A percentile compares a stretch with the other conserved stretches of the same genome.
Evolutionary conservation across 2,888 invertebrate species (phyloP).

Genomic region (Oligia latruncula): DNA sequence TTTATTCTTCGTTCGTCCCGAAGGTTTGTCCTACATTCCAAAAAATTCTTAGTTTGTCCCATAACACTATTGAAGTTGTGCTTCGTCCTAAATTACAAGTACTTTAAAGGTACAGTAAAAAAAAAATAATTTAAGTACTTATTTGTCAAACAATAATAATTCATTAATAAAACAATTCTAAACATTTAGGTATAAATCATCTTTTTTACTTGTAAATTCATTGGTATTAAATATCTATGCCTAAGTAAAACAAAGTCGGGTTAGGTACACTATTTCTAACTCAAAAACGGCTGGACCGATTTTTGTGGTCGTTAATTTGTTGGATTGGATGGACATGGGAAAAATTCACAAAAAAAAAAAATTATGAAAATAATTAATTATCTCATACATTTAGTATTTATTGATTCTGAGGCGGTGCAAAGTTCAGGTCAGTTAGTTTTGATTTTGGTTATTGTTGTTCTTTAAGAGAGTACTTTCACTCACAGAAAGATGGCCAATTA

Average conservation of each 20-base stretch:
- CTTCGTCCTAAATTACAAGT: too few species aligned
- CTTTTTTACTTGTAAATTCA: neutral
- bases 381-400: neutral
- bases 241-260: too few species aligned
- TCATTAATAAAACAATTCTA: too few species aligned
- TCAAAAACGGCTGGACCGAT: neutral
- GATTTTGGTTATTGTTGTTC: neutral
- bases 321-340: neutral
- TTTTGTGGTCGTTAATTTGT: neutral
- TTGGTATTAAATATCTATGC: too few species aligned
- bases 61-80: too few species aligned
- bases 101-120: too few species aligned
- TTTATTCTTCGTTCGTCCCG: too few species aligned
- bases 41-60: too few species aligned
- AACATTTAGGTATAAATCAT: too few species aligned
- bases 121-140: too few species aligned
- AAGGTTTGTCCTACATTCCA: too few species aligned
- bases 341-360: neutral
- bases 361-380: neutral
- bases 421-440: neutral
- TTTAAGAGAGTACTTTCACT: neutral
- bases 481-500: neutral
- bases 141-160: too few species aligned
- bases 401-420: neutral
- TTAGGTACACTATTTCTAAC: neutral